Percentiles rank a stretch among this genome's conserved stretches.
phyloP scores from a whole-genome alignment of 2,113 vertebrate species.

The Syrrhaptes paradoxus region DNA sequence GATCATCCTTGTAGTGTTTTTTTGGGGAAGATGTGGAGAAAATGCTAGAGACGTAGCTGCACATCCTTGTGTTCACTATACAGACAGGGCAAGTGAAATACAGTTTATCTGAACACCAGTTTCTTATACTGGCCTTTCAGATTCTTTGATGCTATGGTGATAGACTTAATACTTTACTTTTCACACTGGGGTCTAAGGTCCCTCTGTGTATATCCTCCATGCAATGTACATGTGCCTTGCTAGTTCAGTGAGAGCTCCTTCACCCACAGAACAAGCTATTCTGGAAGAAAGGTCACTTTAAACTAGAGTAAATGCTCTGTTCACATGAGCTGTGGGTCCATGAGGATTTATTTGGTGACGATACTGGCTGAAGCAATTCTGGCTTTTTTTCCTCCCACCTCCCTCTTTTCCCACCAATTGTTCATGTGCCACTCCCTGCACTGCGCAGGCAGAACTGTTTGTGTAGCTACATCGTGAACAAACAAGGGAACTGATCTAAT shows the following conservation, averaged over 20 bases:
- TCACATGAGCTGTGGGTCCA: neutral
- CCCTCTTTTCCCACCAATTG: constrained; percentile 13
- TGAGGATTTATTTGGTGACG: constrained; percentile 19
- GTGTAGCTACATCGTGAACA: neutral
- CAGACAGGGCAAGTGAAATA: neutral
- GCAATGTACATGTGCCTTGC: neutral
- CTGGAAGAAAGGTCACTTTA: constrained; percentile 13
- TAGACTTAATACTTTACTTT: neutral
- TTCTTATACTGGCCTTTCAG: neutral
- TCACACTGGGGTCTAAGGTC: neutral
- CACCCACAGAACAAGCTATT: neutral
- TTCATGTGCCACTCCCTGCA: neutral
- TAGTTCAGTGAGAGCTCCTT: neutral
- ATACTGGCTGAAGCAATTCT: constrained; percentile 3
- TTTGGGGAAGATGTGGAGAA: neutral
- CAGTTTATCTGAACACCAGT: neutral
- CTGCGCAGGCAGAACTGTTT: constrained; percentile 7
- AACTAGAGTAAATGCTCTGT: neutral
- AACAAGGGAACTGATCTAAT: constrained; percentile 23
- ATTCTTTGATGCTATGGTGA: neutral
- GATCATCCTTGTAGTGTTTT: neutral
- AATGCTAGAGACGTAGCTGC: neutral
- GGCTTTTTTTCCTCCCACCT: neutral
- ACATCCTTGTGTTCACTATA: neutral
- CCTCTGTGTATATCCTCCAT: neutral